Evolutionary conservation across 2,113 vertebrate genomes (phyloP).

Genomic region (Syngnathoides biaculeatus): DNA sequence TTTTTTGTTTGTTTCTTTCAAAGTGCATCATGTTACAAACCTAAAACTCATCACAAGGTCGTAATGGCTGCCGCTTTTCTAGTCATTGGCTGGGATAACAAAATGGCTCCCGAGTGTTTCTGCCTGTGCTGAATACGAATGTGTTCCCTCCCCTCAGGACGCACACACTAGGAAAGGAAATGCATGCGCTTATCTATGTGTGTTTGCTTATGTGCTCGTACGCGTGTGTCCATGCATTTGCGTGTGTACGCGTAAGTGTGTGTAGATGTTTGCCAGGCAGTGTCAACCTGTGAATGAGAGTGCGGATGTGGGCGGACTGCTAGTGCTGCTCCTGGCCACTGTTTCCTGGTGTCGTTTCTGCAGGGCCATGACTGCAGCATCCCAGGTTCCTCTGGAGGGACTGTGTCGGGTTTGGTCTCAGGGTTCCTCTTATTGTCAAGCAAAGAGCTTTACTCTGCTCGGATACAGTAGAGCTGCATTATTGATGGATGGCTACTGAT

Average conservation of each 20-base stretch:
- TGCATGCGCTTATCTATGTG: constrained; percentile 3
- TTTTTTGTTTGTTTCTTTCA: neutral
- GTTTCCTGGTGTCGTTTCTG: constrained; percentile 3
- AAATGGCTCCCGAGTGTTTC: constrained; percentile 46
- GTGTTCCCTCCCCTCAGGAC: constrained; percentile 45
- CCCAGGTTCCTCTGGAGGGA: constrained; percentile 14
- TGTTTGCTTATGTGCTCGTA: neutral
- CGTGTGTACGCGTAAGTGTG: constrained; percentile 11
- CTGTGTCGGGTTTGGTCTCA: neutral
- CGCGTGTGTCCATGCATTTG: too few species aligned
- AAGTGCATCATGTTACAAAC: constrained; percentile 21
- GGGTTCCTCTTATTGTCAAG: constrained; percentile 15
- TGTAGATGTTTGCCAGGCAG: constrained; percentile 32
- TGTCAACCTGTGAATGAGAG: constrained; percentile 11
- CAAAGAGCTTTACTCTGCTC: constrained; percentile 27
- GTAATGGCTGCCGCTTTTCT: constrained; percentile 42
- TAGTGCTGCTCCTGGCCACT: constrained; percentile 10
- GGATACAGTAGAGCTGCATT: constrained; percentile 39
- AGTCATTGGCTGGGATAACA: constrained; percentile 47
- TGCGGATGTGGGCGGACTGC: constrained; percentile 17
- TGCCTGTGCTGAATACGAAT: constrained; percentile 58
- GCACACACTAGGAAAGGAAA: constrained; percentile 16
- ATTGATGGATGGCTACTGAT: constrained; percentile 50
- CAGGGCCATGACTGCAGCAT: constrained; percentile 26
- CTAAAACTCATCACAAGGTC: constrained; percentile 57